phyloP scores from a whole-genome alignment of 35 echinoderm and acorn worm genomes.

The Diadema setosum region DNA sequence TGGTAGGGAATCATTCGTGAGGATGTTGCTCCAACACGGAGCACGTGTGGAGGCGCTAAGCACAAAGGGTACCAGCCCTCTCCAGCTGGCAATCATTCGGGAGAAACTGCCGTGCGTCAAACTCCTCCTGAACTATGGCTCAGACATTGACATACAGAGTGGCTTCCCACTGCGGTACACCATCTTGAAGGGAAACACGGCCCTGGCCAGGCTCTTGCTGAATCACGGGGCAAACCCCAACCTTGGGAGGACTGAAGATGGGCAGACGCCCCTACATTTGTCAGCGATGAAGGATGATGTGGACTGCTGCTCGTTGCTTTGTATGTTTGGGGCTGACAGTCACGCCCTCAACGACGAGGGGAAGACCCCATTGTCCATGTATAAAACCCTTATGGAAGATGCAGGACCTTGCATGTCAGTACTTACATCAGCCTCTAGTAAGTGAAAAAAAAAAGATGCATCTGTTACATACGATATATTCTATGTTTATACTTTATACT shows the following conservation, averaged over 20 bases:
- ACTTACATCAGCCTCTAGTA: conserved; percentile 17
- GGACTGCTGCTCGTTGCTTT: conserved; percentile 40
- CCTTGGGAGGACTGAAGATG: conserved; percentile 57
- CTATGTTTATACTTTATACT: no score
- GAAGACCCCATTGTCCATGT: conserved; percentile 32
- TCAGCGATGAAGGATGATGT: conserved; percentile 54
- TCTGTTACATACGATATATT: no score
- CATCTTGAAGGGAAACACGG: conserved; percentile 52
- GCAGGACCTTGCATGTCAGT: not conserved
- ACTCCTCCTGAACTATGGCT: conserved; percentile 32
- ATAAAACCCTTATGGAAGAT: not conserved
- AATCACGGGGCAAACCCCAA: conserved; percentile 41
- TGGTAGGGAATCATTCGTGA: conserved; percentile 67
- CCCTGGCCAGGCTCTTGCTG: conserved; percentile 16
- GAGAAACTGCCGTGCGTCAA: conserved; percentile 50
- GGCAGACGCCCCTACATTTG: conserved; percentile 61
- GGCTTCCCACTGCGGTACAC: conserved; percentile 68
- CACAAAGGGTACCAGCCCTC: conserved; percentile 50
- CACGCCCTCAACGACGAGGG: conserved; percentile 43
- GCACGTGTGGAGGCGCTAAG: conserved; percentile 45
- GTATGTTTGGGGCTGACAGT: conserved; percentile 47
- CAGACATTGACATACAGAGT: conserved; percentile 56
- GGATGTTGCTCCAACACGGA: conserved; percentile 25
- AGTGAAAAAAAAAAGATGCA: no score
- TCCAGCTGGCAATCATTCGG: conserved; percentile 73